Evolutionary conservation across 2,888 invertebrate genomes (phyloP).

Genomic region (Agonopterix arenella): DNA sequence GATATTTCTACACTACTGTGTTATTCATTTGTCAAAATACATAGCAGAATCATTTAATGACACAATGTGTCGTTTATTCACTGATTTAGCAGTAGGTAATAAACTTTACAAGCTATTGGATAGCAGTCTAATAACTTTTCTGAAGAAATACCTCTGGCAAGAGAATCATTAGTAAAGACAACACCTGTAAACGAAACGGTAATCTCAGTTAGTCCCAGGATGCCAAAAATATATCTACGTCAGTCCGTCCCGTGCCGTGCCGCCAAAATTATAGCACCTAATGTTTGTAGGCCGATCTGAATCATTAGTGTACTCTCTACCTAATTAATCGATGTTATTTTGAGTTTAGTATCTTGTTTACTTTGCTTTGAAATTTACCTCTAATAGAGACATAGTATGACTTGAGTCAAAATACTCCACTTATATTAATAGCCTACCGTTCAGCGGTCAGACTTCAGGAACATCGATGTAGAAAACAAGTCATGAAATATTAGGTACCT

Average conservation of each 20-base stretch:
- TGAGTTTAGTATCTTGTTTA: constrained; percentile 9
- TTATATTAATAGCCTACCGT: constrained; percentile 1
- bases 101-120: too few relatives aligned
- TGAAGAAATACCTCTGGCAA: too few relatives aligned
- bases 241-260: constrained; percentile 13
- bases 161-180: neutral
- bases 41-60: too few relatives aligned
- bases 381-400: constrained; percentile 19
- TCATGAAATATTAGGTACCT: too few relatives aligned
- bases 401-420: constrained; percentile 9
- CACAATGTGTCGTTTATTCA: too few relatives aligned
- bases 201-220: constrained; percentile 17
- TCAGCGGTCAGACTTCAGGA: too few relatives aligned
- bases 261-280: constrained; percentile 25
- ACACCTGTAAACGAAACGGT: constrained; percentile 1
- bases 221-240: constrained; percentile 40
- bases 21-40: too few relatives aligned
- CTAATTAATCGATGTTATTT: constrained; percentile 32
- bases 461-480: too few relatives aligned
- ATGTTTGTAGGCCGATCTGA: constrained; percentile 30
- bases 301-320: constrained; percentile 18
- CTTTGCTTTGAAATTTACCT: constrained; percentile 14
- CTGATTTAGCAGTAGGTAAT: too few relatives aligned
- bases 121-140: too few relatives aligned
- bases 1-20: too few relatives aligned